Percentiles rank a stretch among this genome's conserved stretches.
Conservation (phyloP, 2,888 invertebrate species). For the Amphiduros pacificus region DNA sequence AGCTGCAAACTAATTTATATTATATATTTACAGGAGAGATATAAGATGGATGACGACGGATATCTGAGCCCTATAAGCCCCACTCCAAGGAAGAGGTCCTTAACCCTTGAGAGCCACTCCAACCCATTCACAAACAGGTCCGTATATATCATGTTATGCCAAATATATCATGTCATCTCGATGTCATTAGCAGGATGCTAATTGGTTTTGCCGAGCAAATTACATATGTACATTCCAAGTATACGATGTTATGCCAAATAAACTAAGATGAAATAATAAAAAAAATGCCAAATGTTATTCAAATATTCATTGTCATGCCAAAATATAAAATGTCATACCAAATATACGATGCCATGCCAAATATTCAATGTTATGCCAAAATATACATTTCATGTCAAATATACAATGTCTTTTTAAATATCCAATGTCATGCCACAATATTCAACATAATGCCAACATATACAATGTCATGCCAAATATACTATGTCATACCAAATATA, state of each 20-base stretch:
- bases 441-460: no score
- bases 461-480: no score
- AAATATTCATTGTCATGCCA: neutral
- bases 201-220: neutral
- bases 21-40: no score
- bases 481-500: no score
- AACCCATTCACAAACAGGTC: slow-evolving; percentile 10
- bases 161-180: neutral
- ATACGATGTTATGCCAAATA: neutral
- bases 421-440: no score
- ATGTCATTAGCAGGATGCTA: neutral
- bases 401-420: no score
- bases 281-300: neutral
- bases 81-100: slow-evolving; percentile 13
- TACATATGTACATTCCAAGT: neutral
- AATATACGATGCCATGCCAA: neutral
- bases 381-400: no score
- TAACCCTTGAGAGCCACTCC: slow-evolving; percentile 18
- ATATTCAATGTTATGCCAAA: no score
- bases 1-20: no score
- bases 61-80: slow-evolving; percentile 3
- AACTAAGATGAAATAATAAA: no score
- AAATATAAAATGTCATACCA: neutral
- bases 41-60: no score
- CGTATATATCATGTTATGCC: neutral